A percentile compares a stretch with the other conserved stretches of the same genome.
These are phyloP conservation scores for Rhogogaster chlorosoma DNA, from an alignment of 2,888 invertebrate genomes.

Conservation along the genomic window DNA sequence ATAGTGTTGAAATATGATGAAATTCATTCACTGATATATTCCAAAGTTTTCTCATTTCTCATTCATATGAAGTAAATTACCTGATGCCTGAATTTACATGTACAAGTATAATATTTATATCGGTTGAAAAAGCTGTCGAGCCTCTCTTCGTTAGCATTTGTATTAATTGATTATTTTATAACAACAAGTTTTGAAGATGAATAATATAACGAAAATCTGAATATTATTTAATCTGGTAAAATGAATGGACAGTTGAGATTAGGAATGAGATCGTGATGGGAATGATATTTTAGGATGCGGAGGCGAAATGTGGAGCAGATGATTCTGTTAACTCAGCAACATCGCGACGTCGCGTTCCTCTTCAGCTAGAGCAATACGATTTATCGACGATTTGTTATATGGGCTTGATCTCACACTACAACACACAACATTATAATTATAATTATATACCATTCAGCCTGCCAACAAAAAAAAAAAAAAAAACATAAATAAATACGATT, in stretches of 20 bases:
- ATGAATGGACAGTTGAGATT: neutral
- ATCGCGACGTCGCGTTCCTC: constrained; percentile 71
- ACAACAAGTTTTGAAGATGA: neutral
- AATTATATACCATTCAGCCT: constrained; percentile 62
- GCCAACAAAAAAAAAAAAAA: constrained; percentile 70
- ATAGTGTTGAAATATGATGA: no score
- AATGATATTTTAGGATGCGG: constrained; percentile 70
- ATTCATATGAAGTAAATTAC: no score
- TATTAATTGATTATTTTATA: neutral
- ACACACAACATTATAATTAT: constrained; percentile 53
- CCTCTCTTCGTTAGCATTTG: no score
- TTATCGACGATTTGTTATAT: constrained; percentile 63
- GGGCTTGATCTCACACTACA: constrained; percentile 70
- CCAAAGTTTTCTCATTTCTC: no score
- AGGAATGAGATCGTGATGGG: constrained; percentile 44
- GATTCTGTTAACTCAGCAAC: constrained; percentile 70
- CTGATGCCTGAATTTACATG: no score
- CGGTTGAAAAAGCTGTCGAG: no score
- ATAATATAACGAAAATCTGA: neutral
- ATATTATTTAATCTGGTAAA: neutral
- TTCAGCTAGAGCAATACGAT: constrained; percentile 69
- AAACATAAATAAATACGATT: constrained; percentile 57
- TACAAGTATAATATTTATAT: no score
- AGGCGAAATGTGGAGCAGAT: constrained; percentile 74
- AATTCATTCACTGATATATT: no score